These are phyloP conservation scores for Autographa gamma DNA, from an alignment of 2,888 invertebrate genomes.

Conservation along the genomic window DNA sequence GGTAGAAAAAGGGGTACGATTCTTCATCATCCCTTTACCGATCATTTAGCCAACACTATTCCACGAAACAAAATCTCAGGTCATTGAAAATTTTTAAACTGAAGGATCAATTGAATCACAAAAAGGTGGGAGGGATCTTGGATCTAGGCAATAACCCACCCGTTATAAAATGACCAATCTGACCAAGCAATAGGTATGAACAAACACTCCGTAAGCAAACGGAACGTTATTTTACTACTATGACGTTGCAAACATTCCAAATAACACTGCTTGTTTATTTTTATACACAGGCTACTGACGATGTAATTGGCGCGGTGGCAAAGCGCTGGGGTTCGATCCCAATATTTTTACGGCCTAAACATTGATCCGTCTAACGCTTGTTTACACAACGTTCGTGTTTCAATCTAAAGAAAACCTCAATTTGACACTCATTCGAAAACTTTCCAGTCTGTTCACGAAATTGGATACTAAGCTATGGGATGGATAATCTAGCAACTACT, in stretches of 20 bases:
- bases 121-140: background rate
- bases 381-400: background rate
- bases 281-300: slow-evolving; percentile 9
- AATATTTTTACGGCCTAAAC: slow-evolving; percentile 8
- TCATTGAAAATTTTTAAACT: too few species aligned
- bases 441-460: background rate
- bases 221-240: slow-evolving; percentile 6
- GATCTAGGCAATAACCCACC: background rate
- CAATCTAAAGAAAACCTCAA: background rate
- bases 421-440: background rate
- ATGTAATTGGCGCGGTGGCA: slow-evolving; percentile 8
- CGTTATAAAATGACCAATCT: background rate
- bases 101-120: background rate
- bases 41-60: background rate
- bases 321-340: slow-evolving; percentile 8
- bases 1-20: background rate
- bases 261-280: slow-evolving; percentile 10
- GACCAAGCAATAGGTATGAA: background rate
- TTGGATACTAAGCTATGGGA: background rate
- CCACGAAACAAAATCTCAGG: too few species aligned
- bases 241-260: slow-evolving; percentile 10
- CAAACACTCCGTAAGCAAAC: slow-evolving; percentile 5
- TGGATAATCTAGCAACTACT: background rate
- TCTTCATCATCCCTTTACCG: background rate
- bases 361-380: background rate